Conservation (phyloP, 2,113 vertebrate species). For the Desmodus rotundus region DNA sequence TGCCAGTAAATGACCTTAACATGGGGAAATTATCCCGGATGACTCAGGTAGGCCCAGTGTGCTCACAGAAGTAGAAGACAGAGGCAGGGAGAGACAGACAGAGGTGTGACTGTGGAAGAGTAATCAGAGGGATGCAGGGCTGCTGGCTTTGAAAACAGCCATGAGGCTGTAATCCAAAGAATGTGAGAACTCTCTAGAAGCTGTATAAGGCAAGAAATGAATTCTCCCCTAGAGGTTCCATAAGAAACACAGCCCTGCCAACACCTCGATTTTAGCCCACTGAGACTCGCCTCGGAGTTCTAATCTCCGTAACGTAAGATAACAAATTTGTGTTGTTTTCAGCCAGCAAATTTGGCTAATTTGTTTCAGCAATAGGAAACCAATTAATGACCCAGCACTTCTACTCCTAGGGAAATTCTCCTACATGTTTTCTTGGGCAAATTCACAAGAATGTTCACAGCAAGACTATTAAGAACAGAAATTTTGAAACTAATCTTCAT, state of each 20-base stretch:
- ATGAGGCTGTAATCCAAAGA: background rate
- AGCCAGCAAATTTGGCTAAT: background rate
- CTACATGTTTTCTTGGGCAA: background rate
- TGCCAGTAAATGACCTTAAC: background rate
- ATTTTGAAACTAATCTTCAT: background rate
- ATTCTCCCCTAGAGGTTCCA: background rate
- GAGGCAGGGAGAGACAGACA: background rate
- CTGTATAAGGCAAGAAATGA: background rate
- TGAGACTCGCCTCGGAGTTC: background rate
- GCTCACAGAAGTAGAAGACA: background rate
- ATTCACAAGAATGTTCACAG: background rate
- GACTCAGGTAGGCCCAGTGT: background rate
- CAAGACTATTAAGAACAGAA: background rate
- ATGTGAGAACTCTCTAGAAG: background rate
- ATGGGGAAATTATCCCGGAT: background rate
- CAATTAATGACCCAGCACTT: background rate
- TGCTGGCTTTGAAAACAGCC: background rate
- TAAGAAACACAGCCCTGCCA: background rate
- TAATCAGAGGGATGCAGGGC: fast-evolving
- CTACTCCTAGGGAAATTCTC: background rate
- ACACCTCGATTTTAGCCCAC: background rate
- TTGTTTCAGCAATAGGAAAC: background rate
- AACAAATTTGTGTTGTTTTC: background rate
- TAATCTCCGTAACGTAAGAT: background rate
- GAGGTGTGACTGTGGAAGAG: background rate